Percentiles rank a stretch among this genome's conserved stretches.
Conservation (phyloP, 2,888 invertebrate genomes). For the Tachina lurida region DNA sequence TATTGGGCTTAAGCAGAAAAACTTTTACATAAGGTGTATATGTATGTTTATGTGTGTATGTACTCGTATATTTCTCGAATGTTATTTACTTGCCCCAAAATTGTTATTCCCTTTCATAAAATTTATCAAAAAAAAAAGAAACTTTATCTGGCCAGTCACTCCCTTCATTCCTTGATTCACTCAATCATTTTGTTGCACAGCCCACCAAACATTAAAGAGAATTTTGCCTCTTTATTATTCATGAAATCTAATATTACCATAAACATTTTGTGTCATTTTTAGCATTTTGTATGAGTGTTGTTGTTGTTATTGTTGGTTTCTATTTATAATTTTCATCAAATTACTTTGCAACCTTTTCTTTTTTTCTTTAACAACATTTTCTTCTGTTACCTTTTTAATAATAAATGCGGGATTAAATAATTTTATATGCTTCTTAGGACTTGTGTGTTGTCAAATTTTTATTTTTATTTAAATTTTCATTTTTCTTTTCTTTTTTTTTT, state of each 20-base stretch:
- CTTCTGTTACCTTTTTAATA: constrained; percentile 64
- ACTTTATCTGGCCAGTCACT: not conserved
- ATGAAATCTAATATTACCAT: constrained; percentile 69
- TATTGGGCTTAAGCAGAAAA: too few relatives aligned
- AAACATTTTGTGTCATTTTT: constrained; percentile 62
- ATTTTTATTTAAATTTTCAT: not conserved
- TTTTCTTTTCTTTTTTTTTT: not conserved
- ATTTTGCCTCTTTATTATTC: constrained; percentile 69
- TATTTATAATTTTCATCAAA: constrained; percentile 56
- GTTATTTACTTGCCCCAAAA: not conserved
- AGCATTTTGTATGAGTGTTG: constrained; percentile 10
- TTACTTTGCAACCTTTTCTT: constrained; percentile 55
- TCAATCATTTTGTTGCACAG: not conserved
- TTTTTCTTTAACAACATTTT: constrained; percentile 5
- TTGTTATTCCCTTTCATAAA: constrained; percentile 50
- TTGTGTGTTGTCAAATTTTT: constrained; percentile 2
- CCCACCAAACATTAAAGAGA: not conserved
- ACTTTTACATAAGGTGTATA: too few relatives aligned
- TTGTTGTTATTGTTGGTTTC: constrained; percentile 8
- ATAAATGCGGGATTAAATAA: constrained; percentile 69
- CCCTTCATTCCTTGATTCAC: not conserved
- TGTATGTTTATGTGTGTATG: too few relatives aligned
- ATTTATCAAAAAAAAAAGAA: too few relatives aligned
- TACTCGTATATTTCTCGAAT: too few relatives aligned
- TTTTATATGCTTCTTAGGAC: constrained; percentile 56